Base-by-base conservation (phyloP, 2,113 vertebrate species). In the Arothron firmamentum region DNA sequence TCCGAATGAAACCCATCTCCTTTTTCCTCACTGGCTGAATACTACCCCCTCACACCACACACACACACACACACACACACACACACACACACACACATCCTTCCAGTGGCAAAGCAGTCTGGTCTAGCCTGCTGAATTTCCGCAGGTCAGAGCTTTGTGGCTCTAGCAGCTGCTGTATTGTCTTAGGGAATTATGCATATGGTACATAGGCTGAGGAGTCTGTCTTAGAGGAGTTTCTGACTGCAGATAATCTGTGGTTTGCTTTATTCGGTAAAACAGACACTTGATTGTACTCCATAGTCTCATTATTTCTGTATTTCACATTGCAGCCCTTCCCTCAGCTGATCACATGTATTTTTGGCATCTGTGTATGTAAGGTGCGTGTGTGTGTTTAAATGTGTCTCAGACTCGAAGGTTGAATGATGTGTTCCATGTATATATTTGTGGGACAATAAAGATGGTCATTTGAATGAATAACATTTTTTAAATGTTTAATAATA, bases 111-210 rank as follows among this genome's bases (percentile, higher is more conserved):
- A 50, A 42, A 55, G 46, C 74, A 61, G 49, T 77, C 21, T 43
- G 52, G 64, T 70, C 71, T 66, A 59, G 67, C 60, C 67, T 62
- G 43, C 66, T 70, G 70, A 77, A 70, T 82, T 62, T 69, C 71
- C 78, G 68, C 70, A 65, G 77, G 59, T 78, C 71, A 72, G 46
- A 70, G 74, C 78, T 80, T 86, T 87, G 79, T 87, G 74, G 60
- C 77, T 75, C 62, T 57, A 62, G 81, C 89, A 89, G 88, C 87
- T 89, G 87, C 74, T 86, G 62, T 81, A 83, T 90, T 88, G 85
- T 88, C 81, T 82, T 52, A 62, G 65, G 70, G 80, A 77, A 79
- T 70, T 59, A 71, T 88, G 67, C 81, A 83, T 84, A 76, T 87
- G 82, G 86, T 84, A 85, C 59, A 56, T 86, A 79, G 79, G 79